Evolutionary conservation across 2,113 vertebrate genomes (phyloP).

Genomic region (Fulica atra): DNA sequence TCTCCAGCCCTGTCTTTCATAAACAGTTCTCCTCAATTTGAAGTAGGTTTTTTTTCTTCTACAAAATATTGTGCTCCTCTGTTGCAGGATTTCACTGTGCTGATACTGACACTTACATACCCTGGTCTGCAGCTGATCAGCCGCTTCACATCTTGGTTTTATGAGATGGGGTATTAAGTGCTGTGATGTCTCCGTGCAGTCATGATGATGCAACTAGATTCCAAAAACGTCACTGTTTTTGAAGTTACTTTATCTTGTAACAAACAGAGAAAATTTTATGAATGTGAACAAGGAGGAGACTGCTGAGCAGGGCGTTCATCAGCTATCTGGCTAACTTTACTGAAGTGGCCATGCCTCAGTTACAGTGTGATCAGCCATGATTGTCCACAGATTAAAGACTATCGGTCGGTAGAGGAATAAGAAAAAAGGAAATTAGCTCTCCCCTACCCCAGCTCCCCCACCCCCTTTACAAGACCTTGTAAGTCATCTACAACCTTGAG

Average conservation of each 20-base stretch:
- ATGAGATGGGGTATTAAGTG: neutral
- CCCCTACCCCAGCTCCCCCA: accelerated
- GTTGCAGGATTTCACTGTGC: neutral
- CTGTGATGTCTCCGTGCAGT: neutral
- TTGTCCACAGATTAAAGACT: neutral
- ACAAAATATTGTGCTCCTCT: neutral
- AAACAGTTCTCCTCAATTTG: neutral
- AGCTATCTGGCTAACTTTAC: neutral
- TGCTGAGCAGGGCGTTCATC: neutral
- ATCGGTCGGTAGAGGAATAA: neutral
- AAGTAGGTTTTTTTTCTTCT: neutral
- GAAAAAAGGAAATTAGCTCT: neutral
- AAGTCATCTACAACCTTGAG: neutral
- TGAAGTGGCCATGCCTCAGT: neutral
- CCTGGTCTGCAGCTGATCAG: neutral
- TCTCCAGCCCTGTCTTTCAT: neutral
- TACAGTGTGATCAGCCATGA: neutral
- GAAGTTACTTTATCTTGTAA: neutral
- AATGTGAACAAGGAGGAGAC: neutral
- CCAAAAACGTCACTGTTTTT: neutral
- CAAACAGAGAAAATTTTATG: accelerated
- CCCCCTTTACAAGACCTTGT: neutral
- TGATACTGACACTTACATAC: neutral
- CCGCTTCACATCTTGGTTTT: neutral
- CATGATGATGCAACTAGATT: neutral